Evolutionary conservation across 2,797 vertebrate genomes (phyloP), one percentile per base, ranked within the genome.

Genomic region (Chaunax sp.): DNA sequence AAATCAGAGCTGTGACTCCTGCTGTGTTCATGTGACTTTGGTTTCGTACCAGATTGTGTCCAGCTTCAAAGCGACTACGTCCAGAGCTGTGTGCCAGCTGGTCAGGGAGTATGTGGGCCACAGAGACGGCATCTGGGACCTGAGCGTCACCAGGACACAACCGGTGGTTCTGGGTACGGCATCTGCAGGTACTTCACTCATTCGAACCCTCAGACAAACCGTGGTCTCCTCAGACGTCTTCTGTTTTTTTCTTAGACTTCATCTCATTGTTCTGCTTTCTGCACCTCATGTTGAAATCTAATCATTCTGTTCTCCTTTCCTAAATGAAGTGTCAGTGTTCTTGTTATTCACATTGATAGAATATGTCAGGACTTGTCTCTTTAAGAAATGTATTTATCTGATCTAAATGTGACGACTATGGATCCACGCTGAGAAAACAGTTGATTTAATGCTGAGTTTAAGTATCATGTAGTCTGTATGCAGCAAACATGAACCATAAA

Each of bases 21-120:
- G 44, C 25, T 1, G 44, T 11, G 5, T 40, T 87, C 68, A 87
- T 43, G 0, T 18, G 19, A 1, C 8, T n/a, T 44, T 47, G n/a
- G 2, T 76, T 35, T 69, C 7, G 5, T 16, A 23, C 82, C 91
- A 99, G 98, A 99, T 99, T 14, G 98, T 99, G 77, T 98, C 97
- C 92, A 99, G 98, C 87, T 99, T 99, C 90, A 99, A 99, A 91
- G 96, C 98, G 22, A 99, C 98, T 78, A 98, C 98, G 0, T 97
- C 98, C 35, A 92, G 98, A 76, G 97, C 98, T 0, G 95, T 98
- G 74, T 99, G 97, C 90, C 98, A 99, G 80, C 94, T 99, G 82
- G 95, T 98, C 77, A 94, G 95, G 83, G 97, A 99, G 80, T 98
- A 98, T 35, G 91, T 96, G 20, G 96, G 97, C 41, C 98, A 99